Base-by-base conservation (phyloP, 2,797 vertebrate species). In the Phrynocephalus vlangalii region DNA sequence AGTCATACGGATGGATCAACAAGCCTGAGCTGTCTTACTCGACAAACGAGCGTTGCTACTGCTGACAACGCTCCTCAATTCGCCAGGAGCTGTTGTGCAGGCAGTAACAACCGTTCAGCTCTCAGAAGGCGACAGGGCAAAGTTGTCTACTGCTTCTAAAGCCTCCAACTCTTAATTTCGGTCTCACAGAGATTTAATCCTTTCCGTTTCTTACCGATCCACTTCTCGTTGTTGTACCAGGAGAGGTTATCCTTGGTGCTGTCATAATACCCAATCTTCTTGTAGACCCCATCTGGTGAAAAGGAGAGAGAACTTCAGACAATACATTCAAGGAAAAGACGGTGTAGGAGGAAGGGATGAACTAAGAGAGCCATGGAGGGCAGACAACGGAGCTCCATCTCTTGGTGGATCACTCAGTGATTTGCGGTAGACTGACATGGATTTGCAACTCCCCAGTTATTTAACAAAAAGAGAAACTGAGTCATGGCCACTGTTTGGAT, bases 251-350 rank as follows among this genome's bases (percentile, higher is more conserved):
- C 98, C 95, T 99, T 98, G 60, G 98, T 99, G 96, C 98, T 99
- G 96, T 99, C 98, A 20, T 99, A 99, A 96, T 99, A 99, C 70
- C 98, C 98, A 0, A 99, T 99, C 97, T 99, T 99, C 97, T 98
- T 99, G 91, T 99, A 99, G 89, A 97, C 97, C 2, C 98, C 98
- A 79, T 98, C 98, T 99, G 92, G 52, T 82, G 38, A 26, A 60
- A 83, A 13, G 38, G 83, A 10, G 48, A 33, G 2, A 85, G 30
- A 3, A 84, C 38, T 24, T 78, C 16, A 71, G 28, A 56, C 22
- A 87, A 68, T 79, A 2, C 0, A 1, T 33, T 75, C 68, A 28
- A 24, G 2, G 75, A 33, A 22, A 26, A 24, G 22, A 22, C 30
- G 20, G 63, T 48, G 56, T 8, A 5, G 15, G n/a, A 68, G 28